Conservation (phyloP, 2,113 vertebrate genomes). For the Holacanthus passer region DNA sequence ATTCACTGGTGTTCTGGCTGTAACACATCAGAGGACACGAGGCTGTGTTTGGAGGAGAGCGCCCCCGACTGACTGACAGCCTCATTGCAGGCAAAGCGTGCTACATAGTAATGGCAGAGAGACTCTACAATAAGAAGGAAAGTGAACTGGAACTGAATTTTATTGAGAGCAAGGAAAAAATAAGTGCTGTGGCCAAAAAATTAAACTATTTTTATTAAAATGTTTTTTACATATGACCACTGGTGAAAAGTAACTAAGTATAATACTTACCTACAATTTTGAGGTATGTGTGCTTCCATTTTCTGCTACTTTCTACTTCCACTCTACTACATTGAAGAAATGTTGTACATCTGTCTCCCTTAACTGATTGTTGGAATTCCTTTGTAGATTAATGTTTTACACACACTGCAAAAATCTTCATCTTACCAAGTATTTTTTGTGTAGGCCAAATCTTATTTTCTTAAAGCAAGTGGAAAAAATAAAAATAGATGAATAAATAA, state of each 20-base stretch:
- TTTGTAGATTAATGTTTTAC: neutral
- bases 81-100: neutral
- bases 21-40: conserved; percentile 55
- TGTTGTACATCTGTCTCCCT: neutral
- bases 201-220: no score
- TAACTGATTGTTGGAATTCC: neutral
- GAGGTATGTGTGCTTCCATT: neutral
- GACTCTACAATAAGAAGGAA: neutral
- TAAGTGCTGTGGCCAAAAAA: neutral
- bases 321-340: neutral
- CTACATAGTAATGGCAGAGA: neutral
- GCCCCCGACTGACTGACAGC: conserved; percentile 11
- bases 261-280: neutral
- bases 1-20: conserved; percentile 52
- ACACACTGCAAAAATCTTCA: neutral
- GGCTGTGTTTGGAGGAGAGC: conserved; percentile 30
- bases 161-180: neutral
- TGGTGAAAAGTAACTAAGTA: neutral
- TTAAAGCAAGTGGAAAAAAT: no score
- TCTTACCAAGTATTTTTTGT: no score
- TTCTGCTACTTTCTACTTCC: neutral
- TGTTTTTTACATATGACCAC: neutral
- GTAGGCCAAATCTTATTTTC: no score
- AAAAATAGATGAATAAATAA: no score
- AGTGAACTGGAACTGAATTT: neutral